Evolutionary conservation across 2,797 vertebrate genomes (phyloP).

Genomic region (Erithacus rubecula): DNA sequence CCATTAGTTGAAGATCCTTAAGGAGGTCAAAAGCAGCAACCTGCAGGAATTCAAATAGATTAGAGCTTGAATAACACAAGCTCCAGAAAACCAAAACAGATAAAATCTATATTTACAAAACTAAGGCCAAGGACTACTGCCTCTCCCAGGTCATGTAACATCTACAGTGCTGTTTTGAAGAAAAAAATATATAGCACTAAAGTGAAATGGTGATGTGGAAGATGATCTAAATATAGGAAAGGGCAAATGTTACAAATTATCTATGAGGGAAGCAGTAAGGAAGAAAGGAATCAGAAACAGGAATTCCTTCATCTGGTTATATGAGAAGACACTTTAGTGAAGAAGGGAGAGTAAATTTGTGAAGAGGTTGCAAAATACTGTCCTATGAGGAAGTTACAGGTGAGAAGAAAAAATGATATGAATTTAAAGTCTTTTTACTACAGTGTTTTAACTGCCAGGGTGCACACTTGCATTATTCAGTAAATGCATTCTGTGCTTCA

Average conservation of each 20-base stretch:
- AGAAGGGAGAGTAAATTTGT: background rate
- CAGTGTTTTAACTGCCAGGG: background rate
- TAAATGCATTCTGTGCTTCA: background rate
- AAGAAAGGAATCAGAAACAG: background rate
- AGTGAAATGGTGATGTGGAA: background rate
- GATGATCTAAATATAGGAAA: background rate
- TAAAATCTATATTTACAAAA: background rate
- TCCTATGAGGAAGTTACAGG: background rate
- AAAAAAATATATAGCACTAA: background rate
- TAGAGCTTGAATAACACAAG: background rate
- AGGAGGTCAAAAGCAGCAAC: background rate
- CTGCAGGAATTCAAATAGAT: background rate
- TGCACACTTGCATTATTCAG: background rate
- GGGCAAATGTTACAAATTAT: background rate
- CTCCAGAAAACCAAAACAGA: background rate
- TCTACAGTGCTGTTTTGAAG: background rate
- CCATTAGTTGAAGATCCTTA: background rate
- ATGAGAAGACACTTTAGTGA: background rate
- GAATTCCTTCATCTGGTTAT: background rate
- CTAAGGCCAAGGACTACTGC: background rate
- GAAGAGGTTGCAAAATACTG: background rate
- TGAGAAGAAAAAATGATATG: background rate
- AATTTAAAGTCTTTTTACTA: background rate
- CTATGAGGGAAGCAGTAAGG: background rate
- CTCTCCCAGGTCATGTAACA: background rate